Conservation (phyloP, 2,797 vertebrate species). For the Bovichtus diacanthus region DNA sequence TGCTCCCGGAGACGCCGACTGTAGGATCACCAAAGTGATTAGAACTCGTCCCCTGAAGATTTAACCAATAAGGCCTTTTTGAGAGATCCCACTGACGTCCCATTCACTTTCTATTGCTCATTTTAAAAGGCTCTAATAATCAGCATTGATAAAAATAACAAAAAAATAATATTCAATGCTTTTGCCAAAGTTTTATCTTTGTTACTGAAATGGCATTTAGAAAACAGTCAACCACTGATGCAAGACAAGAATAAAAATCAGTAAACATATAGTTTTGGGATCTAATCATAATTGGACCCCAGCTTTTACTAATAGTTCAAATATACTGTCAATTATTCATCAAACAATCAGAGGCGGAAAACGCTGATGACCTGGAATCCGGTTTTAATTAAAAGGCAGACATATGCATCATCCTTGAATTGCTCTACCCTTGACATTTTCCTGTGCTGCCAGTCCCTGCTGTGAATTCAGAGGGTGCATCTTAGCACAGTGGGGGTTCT, state of each 20-base stretch:
- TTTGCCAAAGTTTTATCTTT: not conserved
- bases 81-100: not conserved
- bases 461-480: constrained; percentile 12
- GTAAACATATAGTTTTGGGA: too few relatives aligned
- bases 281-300: not conserved
- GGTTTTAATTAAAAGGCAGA: constrained; percentile 1
- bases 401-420: not conserved
- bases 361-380: not conserved
- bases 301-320: not conserved
- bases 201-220: not conserved
- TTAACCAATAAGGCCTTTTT: not conserved
- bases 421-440: constrained; percentile 70
- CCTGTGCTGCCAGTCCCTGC: constrained; percentile 16
- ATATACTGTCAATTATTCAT: not conserved
- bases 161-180: not conserved
- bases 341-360: not conserved
- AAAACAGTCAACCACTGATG: not conserved
- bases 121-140: not conserved
- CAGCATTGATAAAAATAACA: not conserved
- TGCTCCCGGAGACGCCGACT: too few relatives aligned
- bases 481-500: constrained; percentile 38
- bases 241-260: not conserved
- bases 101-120: not conserved
- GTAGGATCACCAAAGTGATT: too few relatives aligned
- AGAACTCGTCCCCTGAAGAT: not conserved